These are phyloP conservation scores for Fabriciana adippe DNA, from an alignment of 2,888 invertebrate species.

Conservation along the genomic window DNA sequence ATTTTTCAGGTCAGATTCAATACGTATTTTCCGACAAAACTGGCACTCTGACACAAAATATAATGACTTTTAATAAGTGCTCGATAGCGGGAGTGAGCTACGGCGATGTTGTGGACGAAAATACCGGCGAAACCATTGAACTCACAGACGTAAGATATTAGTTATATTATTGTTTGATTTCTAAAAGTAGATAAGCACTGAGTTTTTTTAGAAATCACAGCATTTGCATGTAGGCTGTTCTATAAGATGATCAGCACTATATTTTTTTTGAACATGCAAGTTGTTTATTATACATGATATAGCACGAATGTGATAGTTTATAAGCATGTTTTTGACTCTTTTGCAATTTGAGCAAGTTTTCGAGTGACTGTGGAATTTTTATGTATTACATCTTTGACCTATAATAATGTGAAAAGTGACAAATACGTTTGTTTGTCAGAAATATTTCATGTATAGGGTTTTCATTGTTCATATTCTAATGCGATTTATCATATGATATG, in stretches of 20 bases:
- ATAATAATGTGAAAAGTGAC: slow-evolving; percentile 5
- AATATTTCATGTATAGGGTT: not conserved
- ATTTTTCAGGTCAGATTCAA: slow-evolving; percentile 92
- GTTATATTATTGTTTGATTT: slow-evolving; percentile 2
- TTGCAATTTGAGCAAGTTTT: not conserved
- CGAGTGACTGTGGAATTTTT: not conserved
- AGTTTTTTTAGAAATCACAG: slow-evolving; percentile 32
- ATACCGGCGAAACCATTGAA: slow-evolving; percentile 93
- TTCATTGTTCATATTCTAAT: not conserved
- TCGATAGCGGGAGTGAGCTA: slow-evolving; percentile 95
- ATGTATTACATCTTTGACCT: not conserved
- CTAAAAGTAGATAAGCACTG: slow-evolving; percentile 32
- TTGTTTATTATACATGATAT: slow-evolving; percentile 18
- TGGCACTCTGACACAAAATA: slow-evolving; percentile 99
- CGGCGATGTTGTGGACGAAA: slow-evolving; percentile 94
- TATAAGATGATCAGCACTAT: slow-evolving; percentile 29
- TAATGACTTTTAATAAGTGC: slow-evolving; percentile 99
- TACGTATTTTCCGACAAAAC: slow-evolving; percentile 99
- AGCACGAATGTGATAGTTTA: slow-evolving; percentile 28
- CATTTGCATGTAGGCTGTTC: slow-evolving; percentile 43
- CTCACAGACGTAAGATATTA: slow-evolving; percentile 86
- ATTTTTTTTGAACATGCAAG: slow-evolving; percentile 29
- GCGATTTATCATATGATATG: slow-evolving; percentile 4
- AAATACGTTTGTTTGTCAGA: slow-evolving; percentile 4
- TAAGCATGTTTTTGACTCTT: slow-evolving; percentile 15